These are phyloP conservation scores for Drosophila mayri DNA, from an alignment of 1,140 invertebrate species.

Conservation along the genomic window DNA sequence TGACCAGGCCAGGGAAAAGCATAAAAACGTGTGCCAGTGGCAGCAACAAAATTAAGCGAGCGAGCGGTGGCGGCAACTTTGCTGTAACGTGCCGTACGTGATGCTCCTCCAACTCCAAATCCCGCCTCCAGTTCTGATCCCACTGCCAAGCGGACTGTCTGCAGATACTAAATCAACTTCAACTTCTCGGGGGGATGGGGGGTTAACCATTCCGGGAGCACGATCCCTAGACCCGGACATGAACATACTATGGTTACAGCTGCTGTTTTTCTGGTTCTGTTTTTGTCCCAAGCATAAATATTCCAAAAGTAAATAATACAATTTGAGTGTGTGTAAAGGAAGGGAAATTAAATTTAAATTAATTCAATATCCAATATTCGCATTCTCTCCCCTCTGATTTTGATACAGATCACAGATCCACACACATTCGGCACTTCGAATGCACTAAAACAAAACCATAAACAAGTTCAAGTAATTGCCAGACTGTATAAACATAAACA, in stretches of 20 bases:
- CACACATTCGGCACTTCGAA: slow-evolving; percentile 34
- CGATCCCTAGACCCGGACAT: slow-evolving; percentile 30
- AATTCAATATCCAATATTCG: no score
- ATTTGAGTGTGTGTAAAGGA: neutral
- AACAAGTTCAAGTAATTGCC: slow-evolving; percentile 36
- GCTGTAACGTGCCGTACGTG: slow-evolving; percentile 74
- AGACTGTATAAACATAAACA: slow-evolving; percentile 33
- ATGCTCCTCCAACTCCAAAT: slow-evolving; percentile 19
- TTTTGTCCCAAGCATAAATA: neutral
- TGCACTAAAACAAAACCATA: slow-evolving; percentile 27
- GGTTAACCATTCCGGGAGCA: slow-evolving; percentile 37
- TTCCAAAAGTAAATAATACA: slow-evolving; percentile 19
- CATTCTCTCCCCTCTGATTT: no score
- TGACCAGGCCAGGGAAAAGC: slow-evolving; percentile 8
- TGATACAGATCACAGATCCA: no score
- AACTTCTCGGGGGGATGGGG: slow-evolving; percentile 24
- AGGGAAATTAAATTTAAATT: no score
- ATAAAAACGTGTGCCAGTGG: slow-evolving; percentile 65
- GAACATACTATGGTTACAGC: slow-evolving; percentile 8
- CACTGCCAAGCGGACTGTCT: slow-evolving; percentile 64
- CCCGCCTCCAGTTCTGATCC: slow-evolving; percentile 4
- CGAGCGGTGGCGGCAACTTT: slow-evolving; percentile 64
- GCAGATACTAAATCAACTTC: slow-evolving; percentile 81
- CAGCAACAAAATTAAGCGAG: slow-evolving; percentile 65
- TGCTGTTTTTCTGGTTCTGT: neutral